Evolutionary conservation across 2,888 invertebrate species (phyloP), one percentile per base, ranked within the genome.

Genomic region (Hirtodrosophila alboralis): DNA sequence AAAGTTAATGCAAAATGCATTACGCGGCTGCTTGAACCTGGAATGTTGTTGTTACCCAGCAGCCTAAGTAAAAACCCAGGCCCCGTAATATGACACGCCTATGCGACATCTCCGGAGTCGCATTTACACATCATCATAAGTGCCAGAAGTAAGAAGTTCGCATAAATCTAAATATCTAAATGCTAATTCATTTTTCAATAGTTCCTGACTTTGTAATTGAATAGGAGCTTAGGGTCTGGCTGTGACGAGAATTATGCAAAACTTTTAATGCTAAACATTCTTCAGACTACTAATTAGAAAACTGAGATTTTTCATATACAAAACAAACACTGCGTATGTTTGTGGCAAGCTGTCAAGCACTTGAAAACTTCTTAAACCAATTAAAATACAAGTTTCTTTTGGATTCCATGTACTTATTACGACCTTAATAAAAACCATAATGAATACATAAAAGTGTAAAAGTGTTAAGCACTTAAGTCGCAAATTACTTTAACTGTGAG

Each of bases 1-100:
- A 66, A 73, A 57, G 81, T 80, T 81, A 81, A 81, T 81, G 81
- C 64, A 80, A 77, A 80, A 83, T 83, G 80, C 84, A 83, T 86
- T 84, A 86, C 81, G 66, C 69, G 65, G 41, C 74, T 65, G 71
- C 86, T 81, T 86, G 84, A 81, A 85, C 79, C 67, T 60, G 56
- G 37, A n/a, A 44, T 64, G 63, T 61, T n/a, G n/a, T n/a, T n/a
- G n/a, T n/a, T n/a, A n/a, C n/a, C n/a, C n/a, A n/a, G n/a, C n/a
- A n/a, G n/a, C n/a, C n/a, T n/a, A n/a, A n/a, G n/a, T n/a, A n/a
- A n/a, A n/a, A 68, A 66, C 66, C 67, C 63, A 68, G 84, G 68
- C 65, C 51, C 58, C 63, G 86, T 63, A 75, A 75, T 63, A 37
- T 66, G 71, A 75, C 52, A 70, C 72, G 63, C 48, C 57, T 33